Percentiles rank a stretch among this genome's conserved stretches.
phyloP scores from a whole-genome alignment of 2,797 vertebrate species.

The Artibeus lituratus region DNA sequence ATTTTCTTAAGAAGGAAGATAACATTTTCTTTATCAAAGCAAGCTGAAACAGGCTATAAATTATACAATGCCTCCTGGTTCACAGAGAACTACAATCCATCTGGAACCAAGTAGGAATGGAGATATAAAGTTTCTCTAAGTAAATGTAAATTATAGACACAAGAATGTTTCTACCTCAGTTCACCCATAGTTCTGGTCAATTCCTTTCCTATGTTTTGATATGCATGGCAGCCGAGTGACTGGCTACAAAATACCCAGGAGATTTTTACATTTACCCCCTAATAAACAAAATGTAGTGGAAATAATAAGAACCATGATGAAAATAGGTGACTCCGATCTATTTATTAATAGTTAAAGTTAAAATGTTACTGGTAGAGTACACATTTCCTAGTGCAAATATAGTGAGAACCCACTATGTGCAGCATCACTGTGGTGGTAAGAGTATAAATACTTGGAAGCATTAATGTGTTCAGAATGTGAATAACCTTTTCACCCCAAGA shows the following conservation, averaged over 20 bases:
- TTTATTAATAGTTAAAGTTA: background rate
- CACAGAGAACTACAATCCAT: conserved; percentile 31
- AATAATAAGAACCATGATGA: background rate
- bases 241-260: background rate
- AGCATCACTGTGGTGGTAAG: background rate
- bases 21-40: conserved; percentile 35
- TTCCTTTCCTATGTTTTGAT: background rate
- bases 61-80: conserved; percentile 37
- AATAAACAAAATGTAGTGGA: conserved; percentile 23
- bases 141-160: background rate
- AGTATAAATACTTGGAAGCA: conserved; percentile 31
- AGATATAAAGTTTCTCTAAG: background rate
- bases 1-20: conserved; percentile 67
- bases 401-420: background rate
- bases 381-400: background rate
- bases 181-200: background rate
- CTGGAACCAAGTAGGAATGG: conserved; percentile 23
- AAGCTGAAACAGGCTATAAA: conserved; percentile 55
- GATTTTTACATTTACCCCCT: background rate
- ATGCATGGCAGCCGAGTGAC: background rate
- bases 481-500: conserved; percentile 49
- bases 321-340: background rate
- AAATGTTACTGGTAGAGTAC: background rate
- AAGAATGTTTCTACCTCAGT: background rate
- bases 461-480: conserved; percentile 28